Conservation (phyloP, 2,888 invertebrate species). For the Ptilodon capucinus region DNA sequence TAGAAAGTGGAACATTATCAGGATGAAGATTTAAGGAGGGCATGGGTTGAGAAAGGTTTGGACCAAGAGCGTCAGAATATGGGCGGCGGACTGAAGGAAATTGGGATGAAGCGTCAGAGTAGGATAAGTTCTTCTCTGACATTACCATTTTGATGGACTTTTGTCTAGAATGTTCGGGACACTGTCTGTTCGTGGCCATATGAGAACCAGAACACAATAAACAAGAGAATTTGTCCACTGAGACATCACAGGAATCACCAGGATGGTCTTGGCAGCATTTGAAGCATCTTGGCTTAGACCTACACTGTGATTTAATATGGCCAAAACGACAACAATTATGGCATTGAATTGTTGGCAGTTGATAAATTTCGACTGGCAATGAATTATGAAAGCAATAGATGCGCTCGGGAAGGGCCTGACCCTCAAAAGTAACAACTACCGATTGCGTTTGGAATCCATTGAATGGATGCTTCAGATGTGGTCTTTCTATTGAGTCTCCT, state of each 20-base stretch:
- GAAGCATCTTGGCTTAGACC: neutral
- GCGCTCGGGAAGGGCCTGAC: neutral
- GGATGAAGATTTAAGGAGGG: neutral
- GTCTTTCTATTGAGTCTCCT: neutral
- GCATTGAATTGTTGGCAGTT: neutral
- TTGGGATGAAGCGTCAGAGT: neutral
- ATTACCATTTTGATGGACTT: neutral
- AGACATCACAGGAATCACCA: neutral
- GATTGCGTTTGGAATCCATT: neutral
- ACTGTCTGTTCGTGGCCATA: neutral
- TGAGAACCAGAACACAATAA: neutral
- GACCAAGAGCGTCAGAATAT: neutral
- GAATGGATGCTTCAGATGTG: neutral
- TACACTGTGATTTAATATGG: neutral
- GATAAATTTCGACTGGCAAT: neutral
- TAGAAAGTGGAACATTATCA: neutral
- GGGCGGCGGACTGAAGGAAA: neutral
- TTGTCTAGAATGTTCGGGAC: neutral
- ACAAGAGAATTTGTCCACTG: neutral
- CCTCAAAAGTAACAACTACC: neutral
- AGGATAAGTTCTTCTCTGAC: neutral
- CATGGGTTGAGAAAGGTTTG: neutral
- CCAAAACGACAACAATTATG: neutral
- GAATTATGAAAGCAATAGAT: conserved; percentile 3
- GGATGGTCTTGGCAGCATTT: neutral